Evolutionary conservation across 2,113 vertebrate species (phyloP), one percentile per base, ranked within the genome.

Genomic region (Centropus unirufus): DNA sequence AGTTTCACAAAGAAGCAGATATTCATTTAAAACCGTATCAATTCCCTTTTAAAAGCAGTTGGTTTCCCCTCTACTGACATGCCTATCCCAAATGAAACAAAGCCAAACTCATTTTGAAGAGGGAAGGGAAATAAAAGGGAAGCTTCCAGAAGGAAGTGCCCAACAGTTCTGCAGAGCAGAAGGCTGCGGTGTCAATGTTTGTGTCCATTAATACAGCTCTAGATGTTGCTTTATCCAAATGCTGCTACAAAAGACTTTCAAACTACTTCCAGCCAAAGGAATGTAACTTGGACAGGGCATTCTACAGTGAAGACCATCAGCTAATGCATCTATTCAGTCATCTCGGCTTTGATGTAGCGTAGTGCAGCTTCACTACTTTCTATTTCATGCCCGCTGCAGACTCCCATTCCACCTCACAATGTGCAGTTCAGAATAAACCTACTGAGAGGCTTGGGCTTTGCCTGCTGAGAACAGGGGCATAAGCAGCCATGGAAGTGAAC

Each of bases 201-300:
- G 81, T n/a, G 67, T 93, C 77, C 36, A 95, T 90, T 70, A 96
- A 96, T 14, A 95, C 80, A 96, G 69, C 78, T 86, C 62, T 80
- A 18, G 34, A 67, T 61, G 72, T 2, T 83, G 79, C 76, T 90
- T 92, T 57, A 30, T 46, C 57, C 69, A 72, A 92, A 77, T 30
- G 16, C 67, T 90, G 42, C 72, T 66, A 74, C 73, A 58, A 92
- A 92, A 95, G 63, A 54, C 40, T 91, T 97, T 96, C 95, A 97
- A 96, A 63, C 92, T 90, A 87, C 49, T 93, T 93, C 84, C 62
- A 96, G 90, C 79, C 96, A 82, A 3, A 90, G 92, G 70, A 90
- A 69, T 3, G 1, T 68, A 91, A 91, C 44, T 74, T 4, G 5
- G 67, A 58, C 2, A 51, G 19, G 17, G 30, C 52, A 81, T 63